A percentile compares a stretch with the other conserved stretches of the same genome.
Conservation (phyloP, 2,888 invertebrate genomes). For the Dinocampus coccinellae region DNA sequence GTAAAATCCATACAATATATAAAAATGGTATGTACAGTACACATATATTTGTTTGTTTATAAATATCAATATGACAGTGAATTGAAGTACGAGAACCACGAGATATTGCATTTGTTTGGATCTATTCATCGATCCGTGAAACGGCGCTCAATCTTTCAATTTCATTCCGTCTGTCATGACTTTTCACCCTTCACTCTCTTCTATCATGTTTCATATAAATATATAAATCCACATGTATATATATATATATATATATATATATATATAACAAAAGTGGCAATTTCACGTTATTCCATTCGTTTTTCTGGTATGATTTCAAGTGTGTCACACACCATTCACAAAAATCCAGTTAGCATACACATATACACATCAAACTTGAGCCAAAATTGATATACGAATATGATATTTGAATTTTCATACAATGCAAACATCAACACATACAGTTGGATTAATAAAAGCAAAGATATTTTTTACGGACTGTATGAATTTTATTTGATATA, state of each 20-base stretch:
- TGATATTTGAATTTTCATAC: background rate
- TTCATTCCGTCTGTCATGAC: background rate
- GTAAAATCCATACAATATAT: background rate
- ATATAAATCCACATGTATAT: background rate
- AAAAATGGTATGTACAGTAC: background rate
- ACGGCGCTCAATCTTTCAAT: background rate
- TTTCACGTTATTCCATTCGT: background rate
- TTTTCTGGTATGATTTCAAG: background rate
- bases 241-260: background rate
- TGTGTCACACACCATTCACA: background rate
- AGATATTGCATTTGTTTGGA: background rate
- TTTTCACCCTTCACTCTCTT: background rate
- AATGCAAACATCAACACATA: background rate
- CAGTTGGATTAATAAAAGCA: background rate
- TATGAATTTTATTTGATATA: background rate
- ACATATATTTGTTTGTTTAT: background rate
- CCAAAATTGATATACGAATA: background rate
- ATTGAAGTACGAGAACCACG: background rate
- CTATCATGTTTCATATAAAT: background rate
- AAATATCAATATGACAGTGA: background rate
- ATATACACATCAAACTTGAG: background rate
- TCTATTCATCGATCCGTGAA: slow-evolving; percentile 5
- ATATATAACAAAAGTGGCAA: background rate
- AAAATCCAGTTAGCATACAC: background rate
- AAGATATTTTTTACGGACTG: background rate